Evolutionary conservation across 2,113 vertebrate genomes (phyloP).

Genomic region (Lasiurus borealis): DNA sequence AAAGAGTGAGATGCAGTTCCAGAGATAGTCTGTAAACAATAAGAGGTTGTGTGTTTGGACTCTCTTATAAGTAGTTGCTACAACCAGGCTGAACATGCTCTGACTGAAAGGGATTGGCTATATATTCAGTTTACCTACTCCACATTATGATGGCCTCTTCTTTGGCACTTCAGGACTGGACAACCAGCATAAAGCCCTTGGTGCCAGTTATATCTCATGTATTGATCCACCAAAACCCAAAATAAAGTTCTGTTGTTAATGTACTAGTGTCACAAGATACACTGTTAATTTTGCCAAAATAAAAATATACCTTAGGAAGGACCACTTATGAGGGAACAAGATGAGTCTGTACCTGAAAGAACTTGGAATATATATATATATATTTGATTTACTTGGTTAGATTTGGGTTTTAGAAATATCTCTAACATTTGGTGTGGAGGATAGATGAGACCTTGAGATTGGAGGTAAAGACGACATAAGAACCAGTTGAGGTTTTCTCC

Average conservation of each 20-base stretch:
- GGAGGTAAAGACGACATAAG: background rate
- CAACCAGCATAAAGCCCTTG: background rate
- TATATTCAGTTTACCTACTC: background rate
- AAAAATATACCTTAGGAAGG: background rate
- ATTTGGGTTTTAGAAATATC: background rate
- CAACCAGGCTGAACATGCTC: background rate
- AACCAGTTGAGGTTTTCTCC: background rate
- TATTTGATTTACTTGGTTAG: background rate
- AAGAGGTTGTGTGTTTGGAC: background rate
- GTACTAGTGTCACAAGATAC: background rate
- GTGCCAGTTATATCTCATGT: background rate
- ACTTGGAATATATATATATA: background rate
- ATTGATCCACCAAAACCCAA: background rate
- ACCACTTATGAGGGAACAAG: background rate
- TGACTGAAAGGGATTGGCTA: background rate
- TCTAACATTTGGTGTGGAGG: background rate
- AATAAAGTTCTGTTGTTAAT: constrained; percentile 15
- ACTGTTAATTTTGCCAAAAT: background rate
- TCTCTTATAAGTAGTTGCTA: background rate
- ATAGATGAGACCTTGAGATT: background rate
- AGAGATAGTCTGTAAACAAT: background rate
- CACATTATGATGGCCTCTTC: background rate
- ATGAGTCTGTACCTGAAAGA: background rate
- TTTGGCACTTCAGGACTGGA: background rate
- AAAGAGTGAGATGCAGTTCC: background rate